Conservation (phyloP, 2,113 vertebrate species). For the Bubo scandiacus region DNA sequence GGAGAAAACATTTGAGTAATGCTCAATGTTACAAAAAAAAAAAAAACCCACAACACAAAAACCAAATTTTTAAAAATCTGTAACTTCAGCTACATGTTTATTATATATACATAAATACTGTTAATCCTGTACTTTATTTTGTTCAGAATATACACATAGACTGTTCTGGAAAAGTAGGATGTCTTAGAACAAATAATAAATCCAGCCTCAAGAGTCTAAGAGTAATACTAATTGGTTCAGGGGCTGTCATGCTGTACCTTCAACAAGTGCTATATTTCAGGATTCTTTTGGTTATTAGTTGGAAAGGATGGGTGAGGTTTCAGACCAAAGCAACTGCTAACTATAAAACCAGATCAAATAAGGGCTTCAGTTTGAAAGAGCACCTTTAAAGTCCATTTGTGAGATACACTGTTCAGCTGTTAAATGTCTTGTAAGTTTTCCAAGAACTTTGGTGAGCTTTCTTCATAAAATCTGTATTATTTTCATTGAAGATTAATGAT, state of each 20-base stretch:
- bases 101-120: background rate
- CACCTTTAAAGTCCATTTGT: slow-evolving; percentile 60
- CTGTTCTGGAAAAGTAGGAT: background rate
- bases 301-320: slow-evolving; percentile 64
- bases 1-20: slow-evolving; percentile 42
- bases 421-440: slow-evolving; percentile 67
- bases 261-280: slow-evolving; percentile 44
- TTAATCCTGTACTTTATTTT: background rate
- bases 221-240: slow-evolving; percentile 9
- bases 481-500: slow-evolving; percentile 64
- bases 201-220: background rate
- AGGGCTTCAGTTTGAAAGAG: slow-evolving; percentile 57
- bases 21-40: background rate
- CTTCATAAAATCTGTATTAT: slow-evolving; percentile 68
- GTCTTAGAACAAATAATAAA: slow-evolving; percentile 18
- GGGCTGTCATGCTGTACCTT: background rate
- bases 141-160: background rate
- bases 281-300: slow-evolving; percentile 63
- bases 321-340: slow-evolving; percentile 61
- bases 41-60: background rate
- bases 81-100: background rate
- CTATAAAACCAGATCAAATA: slow-evolving; percentile 73
- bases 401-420: slow-evolving; percentile 68
- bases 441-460: slow-evolving; percentile 62
- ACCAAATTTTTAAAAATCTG: background rate